Percentiles rank a stretch among this genome's conserved stretches.
Evolutionary conservation across 35 echinoderm and acorn worm species (phyloP).

Genomic region (Heliocidaris tuberculata): DNA sequence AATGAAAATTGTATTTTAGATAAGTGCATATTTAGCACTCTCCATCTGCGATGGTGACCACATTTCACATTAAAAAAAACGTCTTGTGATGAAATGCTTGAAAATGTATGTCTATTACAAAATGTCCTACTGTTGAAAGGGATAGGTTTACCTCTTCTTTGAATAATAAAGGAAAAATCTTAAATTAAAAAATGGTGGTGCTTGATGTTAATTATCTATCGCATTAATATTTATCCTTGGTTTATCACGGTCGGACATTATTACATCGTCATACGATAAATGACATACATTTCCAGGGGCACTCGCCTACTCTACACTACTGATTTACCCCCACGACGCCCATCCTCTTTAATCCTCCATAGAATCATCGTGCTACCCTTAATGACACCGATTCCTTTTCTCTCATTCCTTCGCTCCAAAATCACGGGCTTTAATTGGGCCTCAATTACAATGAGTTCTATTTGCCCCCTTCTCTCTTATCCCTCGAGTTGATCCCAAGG

Average conservation of each 20-base stretch:
- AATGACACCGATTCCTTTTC: neutral
- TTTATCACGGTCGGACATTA: neutral
- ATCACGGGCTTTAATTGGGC: slow-evolving; percentile 1
- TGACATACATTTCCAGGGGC: neutral
- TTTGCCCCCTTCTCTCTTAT: neutral
- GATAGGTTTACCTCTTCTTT: too few relatives aligned
- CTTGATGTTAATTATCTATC: too few relatives aligned
- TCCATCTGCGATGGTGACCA: too few relatives aligned
- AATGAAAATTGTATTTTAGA: too few relatives aligned
- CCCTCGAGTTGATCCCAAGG: neutral
- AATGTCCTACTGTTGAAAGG: too few relatives aligned
- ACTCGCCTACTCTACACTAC: neutral
- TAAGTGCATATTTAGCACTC: too few relatives aligned
- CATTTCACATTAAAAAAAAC: too few relatives aligned
- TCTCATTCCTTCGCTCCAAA: neutral
- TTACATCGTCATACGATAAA: neutral
- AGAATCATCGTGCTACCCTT: neutral
- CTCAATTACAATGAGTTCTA: neutral
- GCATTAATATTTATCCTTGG: too few relatives aligned
- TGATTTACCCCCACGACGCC: neutral
- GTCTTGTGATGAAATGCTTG: too few relatives aligned
- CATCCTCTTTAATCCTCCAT: neutral
- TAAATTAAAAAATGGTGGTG: too few relatives aligned
- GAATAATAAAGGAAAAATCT: too few relatives aligned
- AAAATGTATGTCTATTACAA: too few relatives aligned